Evolutionary conservation across 2,113 vertebrate species (phyloP).

Genomic region (Ptilonorhynchus violaceus): DNA sequence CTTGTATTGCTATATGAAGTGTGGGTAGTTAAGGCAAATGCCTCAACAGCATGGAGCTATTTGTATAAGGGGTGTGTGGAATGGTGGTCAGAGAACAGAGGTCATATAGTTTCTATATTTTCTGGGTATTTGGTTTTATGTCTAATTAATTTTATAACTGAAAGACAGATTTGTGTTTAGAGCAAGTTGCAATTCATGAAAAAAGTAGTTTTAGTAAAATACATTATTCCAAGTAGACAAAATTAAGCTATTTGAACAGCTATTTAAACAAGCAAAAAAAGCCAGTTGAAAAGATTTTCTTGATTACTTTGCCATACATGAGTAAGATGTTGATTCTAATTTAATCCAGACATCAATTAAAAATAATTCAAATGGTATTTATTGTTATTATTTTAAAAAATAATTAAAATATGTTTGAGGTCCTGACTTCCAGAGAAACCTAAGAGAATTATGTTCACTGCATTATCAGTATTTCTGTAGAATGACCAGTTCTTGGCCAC

Average conservation of each 20-base stretch:
- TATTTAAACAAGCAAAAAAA: not conserved
- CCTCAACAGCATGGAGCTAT: not conserved
- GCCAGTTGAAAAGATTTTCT: not conserved
- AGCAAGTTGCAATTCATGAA: not conserved
- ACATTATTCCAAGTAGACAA: not conserved
- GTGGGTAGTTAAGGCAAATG: not conserved
- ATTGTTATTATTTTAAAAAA: not conserved
- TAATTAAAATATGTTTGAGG: not conserved
- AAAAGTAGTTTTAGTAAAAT: not conserved
- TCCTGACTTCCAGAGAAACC: not conserved
- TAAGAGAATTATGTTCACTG: not conserved
- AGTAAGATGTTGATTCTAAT: not conserved
- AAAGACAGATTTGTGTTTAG: not conserved
- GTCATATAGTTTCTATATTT: not conserved
- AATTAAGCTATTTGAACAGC: not conserved
- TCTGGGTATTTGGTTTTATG: not conserved
- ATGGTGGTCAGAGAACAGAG: not conserved
- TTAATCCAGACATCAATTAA: not conserved
- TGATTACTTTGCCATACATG: not conserved
- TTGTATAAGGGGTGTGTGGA: not conserved
- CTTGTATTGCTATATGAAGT: not conserved
- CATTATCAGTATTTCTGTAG: not conserved
- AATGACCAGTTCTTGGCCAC: not conserved
- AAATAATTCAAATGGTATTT: not conserved
- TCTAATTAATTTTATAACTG: conserved; percentile 7